Base-by-base conservation (phyloP, 2,113 vertebrate species). In the Lethenteron camtschaticum region DNA sequence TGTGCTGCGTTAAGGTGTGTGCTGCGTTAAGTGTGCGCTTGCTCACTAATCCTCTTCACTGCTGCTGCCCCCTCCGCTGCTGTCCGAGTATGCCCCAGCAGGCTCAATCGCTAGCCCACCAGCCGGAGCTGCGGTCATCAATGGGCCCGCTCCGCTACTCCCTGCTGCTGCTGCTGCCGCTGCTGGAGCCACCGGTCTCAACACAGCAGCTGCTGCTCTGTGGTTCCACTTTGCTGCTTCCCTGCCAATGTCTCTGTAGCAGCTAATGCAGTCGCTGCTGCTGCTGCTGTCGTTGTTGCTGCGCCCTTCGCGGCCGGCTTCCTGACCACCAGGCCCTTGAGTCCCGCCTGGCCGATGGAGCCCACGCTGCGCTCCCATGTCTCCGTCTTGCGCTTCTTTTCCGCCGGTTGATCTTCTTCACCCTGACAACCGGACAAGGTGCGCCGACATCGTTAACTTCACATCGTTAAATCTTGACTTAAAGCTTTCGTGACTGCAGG, bases 351-450 rank as follows among this genome's bases (percentile, higher is more conserved):
- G 1, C 78, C 79, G 56, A 87, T 70, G 1, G 76, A 80, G 12
- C 88, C 84, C 1, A 87, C 80, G 1, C 87, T 88, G 12, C 74
- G 76, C 73, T 86, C 88, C 85, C 85, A 86, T 73, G 77, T 82
- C 76, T 87, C 85, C 0, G 58, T 71, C 71, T 81, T 88, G n/a
- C 70, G 76, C 73, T 73, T 88, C 78, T 88, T 85, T 41, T 73
- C 41, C 41, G 41, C 41, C 41, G 41, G 41, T 41, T 41, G 41
- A 41, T 41, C 41, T 41, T 41, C 41, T 41, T 41, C 41, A 41
- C 41, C 41, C 41, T 41, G 41, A 41, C 41, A 41, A 41, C 41
- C 41, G 41, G 41, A 41, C 41, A 5, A 41, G 41, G 41, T 41
- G 41, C 5, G 41, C 41, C 41, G 41, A 41, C 5, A 41, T 41